Evolutionary conservation across 2,113 vertebrate genomes (phyloP).

Genomic region (Antidorcas marsupialis): DNA sequence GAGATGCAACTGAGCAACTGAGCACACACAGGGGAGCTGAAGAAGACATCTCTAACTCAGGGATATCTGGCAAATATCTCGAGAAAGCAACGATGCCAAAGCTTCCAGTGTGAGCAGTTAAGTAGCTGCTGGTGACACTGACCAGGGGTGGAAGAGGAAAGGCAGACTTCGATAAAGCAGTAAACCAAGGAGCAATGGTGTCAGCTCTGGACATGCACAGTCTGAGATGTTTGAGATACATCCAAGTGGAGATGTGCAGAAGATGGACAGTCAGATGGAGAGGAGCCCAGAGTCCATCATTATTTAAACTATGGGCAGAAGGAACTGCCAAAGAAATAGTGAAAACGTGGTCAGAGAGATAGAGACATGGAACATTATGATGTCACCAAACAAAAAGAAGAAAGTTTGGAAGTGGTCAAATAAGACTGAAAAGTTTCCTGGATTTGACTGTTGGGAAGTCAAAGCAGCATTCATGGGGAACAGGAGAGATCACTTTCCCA

Average conservation of each 20-base stretch:
- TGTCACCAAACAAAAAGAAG: neutral
- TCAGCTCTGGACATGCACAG: neutral
- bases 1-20: neutral
- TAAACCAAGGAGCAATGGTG: neutral
- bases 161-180: neutral
- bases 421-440: neutral
- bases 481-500: neutral
- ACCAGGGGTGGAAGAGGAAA: neutral
- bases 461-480: neutral
- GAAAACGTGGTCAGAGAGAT: neutral
- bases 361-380: neutral
- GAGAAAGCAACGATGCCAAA: neutral
- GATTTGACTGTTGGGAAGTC: neutral
- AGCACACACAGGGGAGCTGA: neutral
- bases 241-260: neutral
- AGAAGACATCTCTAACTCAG: neutral
- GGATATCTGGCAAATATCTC: neutral
- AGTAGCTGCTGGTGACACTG: neutral
- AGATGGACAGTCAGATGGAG: neutral
- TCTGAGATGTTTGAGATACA: neutral
- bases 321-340: neutral
- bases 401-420: neutral
- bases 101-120: neutral
- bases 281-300: neutral
- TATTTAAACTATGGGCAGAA: neutral